Evolutionary conservation across 2,888 invertebrate genomes (phyloP).

Genomic region (Hydrotaea cyrtoneurina): DNA sequence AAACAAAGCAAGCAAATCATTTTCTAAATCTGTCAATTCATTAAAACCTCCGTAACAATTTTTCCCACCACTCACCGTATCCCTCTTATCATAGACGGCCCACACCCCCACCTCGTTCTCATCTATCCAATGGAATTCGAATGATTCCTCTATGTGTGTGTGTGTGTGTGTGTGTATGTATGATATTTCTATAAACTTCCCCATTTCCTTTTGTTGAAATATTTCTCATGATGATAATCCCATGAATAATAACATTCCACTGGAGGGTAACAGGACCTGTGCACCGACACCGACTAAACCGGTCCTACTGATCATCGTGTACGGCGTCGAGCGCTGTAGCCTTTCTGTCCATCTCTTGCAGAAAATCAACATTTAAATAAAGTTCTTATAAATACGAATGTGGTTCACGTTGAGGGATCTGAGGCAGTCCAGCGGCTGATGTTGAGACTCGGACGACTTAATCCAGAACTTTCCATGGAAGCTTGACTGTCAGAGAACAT

Average conservation of each 20-base stretch:
- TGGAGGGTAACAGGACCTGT: background rate
- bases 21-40: conserved; percentile 7
- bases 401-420: no score
- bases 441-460: no score
- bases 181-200: background rate
- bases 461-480: no score
- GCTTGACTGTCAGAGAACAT: no score
- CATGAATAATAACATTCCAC: conserved; percentile 44
- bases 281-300: background rate
- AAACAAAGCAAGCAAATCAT: background rate
- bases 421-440: no score
- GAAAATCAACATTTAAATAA: no score
- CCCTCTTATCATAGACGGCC: background rate
- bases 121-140: background rate
- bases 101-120: background rate
- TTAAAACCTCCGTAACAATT: background rate
- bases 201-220: conserved; percentile 3
- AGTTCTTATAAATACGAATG: no score
- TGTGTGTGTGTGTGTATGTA: background rate
- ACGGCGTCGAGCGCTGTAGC: background rate
- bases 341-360: no score
- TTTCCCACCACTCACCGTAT: background rate
- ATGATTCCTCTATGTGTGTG: background rate
- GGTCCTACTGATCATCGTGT: background rate
- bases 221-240: conserved; percentile 39